A percentile compares a stretch with the other conserved stretches of the same genome.
phyloP scores from a whole-genome alignment of 2,797 vertebrate species.

The Onychomys leucogaster region DNA sequence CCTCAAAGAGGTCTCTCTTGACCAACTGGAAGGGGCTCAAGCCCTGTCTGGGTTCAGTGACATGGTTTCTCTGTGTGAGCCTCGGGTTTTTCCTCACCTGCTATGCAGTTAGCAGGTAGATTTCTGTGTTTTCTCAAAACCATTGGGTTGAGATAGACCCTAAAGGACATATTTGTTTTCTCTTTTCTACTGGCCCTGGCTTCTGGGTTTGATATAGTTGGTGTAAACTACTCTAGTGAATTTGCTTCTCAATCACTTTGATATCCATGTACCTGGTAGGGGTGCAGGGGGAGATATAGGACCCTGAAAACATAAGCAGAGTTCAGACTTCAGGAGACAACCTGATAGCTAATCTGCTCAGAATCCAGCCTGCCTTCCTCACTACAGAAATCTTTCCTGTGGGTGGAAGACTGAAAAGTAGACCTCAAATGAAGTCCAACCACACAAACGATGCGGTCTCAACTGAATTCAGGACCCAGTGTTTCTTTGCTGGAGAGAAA shows the following conservation, averaged over 20 bases:
- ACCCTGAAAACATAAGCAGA: constrained; percentile 6
- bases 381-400: neutral
- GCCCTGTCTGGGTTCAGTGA: neutral
- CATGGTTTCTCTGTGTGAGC: neutral
- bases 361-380: constrained; percentile 33
- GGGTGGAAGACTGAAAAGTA: neutral
- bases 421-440: neutral
- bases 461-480: neutral
- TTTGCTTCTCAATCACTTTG: constrained; percentile 45
- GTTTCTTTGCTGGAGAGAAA: neutral
- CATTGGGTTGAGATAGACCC: neutral
- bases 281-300: neutral
- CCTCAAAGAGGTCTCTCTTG: neutral
- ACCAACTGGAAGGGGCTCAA: neutral
- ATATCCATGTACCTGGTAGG: neutral
- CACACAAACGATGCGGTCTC: neutral
- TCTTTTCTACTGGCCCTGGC: constrained; percentile 21
- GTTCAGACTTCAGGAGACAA: neutral
- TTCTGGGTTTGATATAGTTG: neutral
- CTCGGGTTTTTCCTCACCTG: neutral
- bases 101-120: neutral
- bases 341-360: neutral
- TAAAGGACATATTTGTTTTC: neutral
- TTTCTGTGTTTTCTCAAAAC: neutral
- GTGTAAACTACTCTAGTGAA: constrained; percentile 27